A percentile compares a stretch with the other conserved stretches of the same genome.
phyloP scores from a whole-genome alignment of 2,888 invertebrate species.

The Lithosia quadra region DNA sequence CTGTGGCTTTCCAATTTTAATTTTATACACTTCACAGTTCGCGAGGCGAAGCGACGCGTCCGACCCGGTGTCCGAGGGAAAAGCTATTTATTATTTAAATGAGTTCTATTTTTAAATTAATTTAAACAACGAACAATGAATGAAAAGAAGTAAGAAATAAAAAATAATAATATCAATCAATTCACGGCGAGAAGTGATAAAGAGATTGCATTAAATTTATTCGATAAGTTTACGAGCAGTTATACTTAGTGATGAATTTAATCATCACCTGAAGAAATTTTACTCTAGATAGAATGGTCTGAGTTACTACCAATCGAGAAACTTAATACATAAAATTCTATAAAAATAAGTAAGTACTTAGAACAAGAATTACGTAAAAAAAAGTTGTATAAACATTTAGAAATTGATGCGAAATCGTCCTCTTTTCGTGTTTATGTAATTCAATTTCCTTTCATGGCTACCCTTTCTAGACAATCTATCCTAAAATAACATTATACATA shows the following conservation, averaged over 20 bases:
- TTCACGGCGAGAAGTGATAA: neutral
- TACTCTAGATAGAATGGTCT: constrained; percentile 23
- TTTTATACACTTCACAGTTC: constrained; percentile 56
- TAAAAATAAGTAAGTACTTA: constrained; percentile 8
- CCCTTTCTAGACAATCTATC: constrained; percentile 63
- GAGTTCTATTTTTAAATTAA: constrained; percentile 7
- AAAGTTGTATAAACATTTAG: constrained; percentile 24
- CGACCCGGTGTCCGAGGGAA: neutral
- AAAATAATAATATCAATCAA: constrained; percentile 23
- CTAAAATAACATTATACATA: constrained; percentile 69
- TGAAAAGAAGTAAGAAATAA: constrained; percentile 9
- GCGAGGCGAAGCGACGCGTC: neutral
- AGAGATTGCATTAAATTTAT: constrained; percentile 37
- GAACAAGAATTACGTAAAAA: neutral
- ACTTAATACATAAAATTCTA: constrained; percentile 26
- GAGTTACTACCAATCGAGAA: constrained; percentile 18
- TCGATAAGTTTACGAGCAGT: constrained; percentile 37
- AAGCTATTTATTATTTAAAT: constrained; percentile 12
- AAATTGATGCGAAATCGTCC: constrained; percentile 43
- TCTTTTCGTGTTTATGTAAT: constrained; percentile 49
- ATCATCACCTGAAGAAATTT: constrained; percentile 38
- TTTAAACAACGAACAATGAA: constrained; percentile 3
- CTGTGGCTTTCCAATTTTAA: constrained; percentile 66
- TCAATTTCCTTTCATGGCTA: constrained; percentile 57
- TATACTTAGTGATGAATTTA: constrained; percentile 41